phyloP scores from a whole-genome alignment of 2,113 vertebrate species.

The Hippocampus abdominalis region DNA sequence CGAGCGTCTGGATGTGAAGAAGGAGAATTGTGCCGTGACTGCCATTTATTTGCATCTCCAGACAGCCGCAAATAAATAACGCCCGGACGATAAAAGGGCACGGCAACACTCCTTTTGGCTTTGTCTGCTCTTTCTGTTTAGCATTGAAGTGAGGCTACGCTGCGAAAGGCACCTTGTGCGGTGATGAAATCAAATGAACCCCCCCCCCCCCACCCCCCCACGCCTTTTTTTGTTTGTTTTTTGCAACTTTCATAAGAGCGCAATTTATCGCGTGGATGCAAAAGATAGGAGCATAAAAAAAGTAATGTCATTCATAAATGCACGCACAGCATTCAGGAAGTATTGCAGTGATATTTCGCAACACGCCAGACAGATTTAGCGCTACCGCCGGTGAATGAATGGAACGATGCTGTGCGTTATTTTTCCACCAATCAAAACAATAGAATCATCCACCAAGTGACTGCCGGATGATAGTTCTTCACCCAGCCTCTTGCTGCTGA shows the following conservation, averaged over 20 bases:
- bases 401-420: neutral
- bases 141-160: constrained; percentile 1
- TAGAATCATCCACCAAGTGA: neutral
- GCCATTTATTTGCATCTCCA: constrained; percentile 32
- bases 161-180: neutral
- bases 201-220: too few species aligned
- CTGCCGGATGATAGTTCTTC: too few species aligned
- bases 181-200: constrained; percentile 2
- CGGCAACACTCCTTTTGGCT: constrained; percentile 22
- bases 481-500: neutral
- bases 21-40: constrained; percentile 41
- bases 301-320: neutral
- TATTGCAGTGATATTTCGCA: neutral
- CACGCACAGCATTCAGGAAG: neutral
- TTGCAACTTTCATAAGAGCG: neutral
- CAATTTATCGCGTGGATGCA: neutral
- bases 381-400: neutral
- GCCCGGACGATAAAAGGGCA: constrained; percentile 13
- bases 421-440: neutral
- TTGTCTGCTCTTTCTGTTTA: constrained; percentile 17
- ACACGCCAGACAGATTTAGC: neutral
- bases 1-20: constrained; percentile 34
- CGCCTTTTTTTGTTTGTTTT: neutral
- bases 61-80: constrained; percentile 32
- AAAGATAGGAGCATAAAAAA: neutral